These are phyloP conservation scores for Mesitornis unicolor DNA, from an alignment of 2,113 vertebrate species.

Conservation along the genomic window DNA sequence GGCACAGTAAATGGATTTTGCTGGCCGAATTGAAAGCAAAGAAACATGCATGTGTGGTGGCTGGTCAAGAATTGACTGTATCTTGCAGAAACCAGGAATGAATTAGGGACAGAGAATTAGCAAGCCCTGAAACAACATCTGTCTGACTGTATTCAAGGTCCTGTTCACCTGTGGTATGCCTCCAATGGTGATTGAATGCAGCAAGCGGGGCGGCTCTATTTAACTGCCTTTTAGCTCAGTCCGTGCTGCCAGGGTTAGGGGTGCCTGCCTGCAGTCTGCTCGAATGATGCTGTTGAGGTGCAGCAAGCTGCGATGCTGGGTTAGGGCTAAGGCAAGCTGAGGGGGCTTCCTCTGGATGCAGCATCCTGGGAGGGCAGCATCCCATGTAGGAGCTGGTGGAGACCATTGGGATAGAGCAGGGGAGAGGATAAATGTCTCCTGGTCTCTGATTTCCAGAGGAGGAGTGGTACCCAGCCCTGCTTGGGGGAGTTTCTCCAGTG, in stretches of 20 bases:
- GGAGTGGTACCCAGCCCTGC: background rate
- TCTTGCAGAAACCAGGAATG: conserved; percentile 9
- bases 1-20: conserved; percentile 65
- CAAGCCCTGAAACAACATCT: background rate
- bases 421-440: background rate
- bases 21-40: conserved; percentile 45
- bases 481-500: accelerated
- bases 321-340: background rate
- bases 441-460: accelerated
- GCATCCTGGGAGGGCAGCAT: too few species aligned
- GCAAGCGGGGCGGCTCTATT: background rate
- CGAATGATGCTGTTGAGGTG: accelerated
- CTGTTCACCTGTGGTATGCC: background rate
- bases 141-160: background rate
- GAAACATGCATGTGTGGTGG: background rate
- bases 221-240: background rate
- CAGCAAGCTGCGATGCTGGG: background rate
- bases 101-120: conserved; percentile 14
- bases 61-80: conserved; percentile 29
- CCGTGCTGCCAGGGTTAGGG: background rate
- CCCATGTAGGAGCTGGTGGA: background rate
- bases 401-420: background rate
- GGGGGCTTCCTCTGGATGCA: background rate
- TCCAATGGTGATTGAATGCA: background rate
- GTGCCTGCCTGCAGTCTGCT: background rate